Conservation (phyloP, 2,113 vertebrate genomes). For the Catharus fuscescens region DNA sequence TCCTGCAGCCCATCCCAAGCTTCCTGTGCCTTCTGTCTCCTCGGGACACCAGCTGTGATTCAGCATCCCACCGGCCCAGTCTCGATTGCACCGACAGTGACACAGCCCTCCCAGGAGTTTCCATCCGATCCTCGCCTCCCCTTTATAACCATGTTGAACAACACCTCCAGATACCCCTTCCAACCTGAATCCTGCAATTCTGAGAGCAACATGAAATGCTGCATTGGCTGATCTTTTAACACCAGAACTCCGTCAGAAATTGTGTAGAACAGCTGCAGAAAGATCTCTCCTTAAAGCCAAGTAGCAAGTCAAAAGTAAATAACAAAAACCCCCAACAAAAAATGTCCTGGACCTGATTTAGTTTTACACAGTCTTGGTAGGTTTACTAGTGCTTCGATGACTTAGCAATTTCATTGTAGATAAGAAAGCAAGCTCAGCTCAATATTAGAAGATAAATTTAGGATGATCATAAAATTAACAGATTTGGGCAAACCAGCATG, state of each 20-base stretch:
- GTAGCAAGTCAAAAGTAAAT: not conserved
- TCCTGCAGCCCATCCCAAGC: not conserved
- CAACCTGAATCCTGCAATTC: not conserved
- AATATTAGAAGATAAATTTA: not conserved
- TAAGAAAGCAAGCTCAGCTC: not conserved
- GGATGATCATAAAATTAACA: not conserved
- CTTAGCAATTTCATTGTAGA: not conserved
- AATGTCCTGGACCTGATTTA: not conserved
- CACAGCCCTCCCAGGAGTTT: not conserved
- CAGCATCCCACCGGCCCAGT: not conserved
- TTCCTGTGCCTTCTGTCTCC: not conserved
- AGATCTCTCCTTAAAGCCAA: not conserved
- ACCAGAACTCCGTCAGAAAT: not conserved
- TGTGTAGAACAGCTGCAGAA: not conserved
- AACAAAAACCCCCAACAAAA: not conserved
- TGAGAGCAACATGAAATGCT: not conserved
- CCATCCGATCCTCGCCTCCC: not conserved
- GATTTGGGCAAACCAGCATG: not conserved
- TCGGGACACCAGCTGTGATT: not conserved
- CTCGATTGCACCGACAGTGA: not conserved
- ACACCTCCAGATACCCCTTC: not conserved
- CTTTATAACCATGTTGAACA: rapidly evolving
- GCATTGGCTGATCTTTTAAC: not conserved
- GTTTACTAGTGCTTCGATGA: not conserved
- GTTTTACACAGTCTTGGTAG: not conserved